Conservation (phyloP, 2,113 vertebrate species). For the Phodopus roborovskii region DNA sequence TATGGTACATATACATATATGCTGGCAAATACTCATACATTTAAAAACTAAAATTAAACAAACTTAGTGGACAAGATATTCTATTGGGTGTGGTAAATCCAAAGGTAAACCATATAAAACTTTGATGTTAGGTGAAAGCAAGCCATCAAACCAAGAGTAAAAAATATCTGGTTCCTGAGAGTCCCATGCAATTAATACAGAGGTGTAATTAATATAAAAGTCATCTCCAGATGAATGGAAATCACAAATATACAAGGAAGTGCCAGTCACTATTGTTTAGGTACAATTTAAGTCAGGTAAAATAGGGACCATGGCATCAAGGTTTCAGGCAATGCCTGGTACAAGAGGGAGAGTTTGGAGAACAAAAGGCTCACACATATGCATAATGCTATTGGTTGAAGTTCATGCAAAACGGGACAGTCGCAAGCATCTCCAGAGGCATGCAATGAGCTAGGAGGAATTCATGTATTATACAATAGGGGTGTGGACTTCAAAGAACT, state of each 20-base stretch:
- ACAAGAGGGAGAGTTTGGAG: neutral
- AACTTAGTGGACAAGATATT: neutral
- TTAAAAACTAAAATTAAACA: neutral
- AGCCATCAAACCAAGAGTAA: neutral
- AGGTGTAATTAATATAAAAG: neutral
- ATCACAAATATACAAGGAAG: accelerated
- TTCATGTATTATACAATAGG: too few relatives aligned
- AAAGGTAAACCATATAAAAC: neutral
- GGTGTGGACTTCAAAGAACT: neutral
- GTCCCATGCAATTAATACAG: neutral
- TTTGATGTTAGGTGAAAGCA: neutral
- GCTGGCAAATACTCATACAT: neutral
- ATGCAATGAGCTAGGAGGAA: neutral
- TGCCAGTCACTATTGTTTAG: neutral
- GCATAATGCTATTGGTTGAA: too few relatives aligned
- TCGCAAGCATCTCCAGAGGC: neutral
- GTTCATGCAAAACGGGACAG: neutral
- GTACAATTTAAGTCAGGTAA: neutral
- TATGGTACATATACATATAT: neutral
- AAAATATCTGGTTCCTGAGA: neutral
- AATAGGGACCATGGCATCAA: too few relatives aligned
- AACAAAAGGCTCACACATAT: neutral
- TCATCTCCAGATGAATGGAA: neutral
- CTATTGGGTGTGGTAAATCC: neutral
- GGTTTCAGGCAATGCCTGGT: neutral